Percentiles rank a stretch among this genome's conserved stretches.
These are phyloP conservation scores for Drosophila colorata DNA, from an alignment of 2,888 invertebrate species.

Conservation along the genomic window DNA sequence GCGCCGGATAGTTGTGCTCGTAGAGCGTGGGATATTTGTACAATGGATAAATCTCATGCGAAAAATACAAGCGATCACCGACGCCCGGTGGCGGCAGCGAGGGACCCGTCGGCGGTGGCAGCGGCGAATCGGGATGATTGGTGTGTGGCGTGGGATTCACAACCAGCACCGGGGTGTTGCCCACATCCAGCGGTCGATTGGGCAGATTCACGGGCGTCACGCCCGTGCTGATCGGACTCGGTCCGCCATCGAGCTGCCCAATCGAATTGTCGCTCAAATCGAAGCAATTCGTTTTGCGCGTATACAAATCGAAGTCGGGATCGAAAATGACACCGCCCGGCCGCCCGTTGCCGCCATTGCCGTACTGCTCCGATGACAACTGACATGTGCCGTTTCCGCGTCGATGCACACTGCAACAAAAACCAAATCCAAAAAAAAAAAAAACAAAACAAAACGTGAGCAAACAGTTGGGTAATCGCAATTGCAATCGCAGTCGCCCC, in stretches of 20 bases:
- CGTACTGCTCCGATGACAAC: constrained; percentile 86
- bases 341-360: constrained; percentile 83
- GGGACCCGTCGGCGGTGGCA: constrained; percentile 47
- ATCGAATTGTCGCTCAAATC: constrained; percentile 83
- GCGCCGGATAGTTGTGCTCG: constrained; percentile 84
- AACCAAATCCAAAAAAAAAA: constrained; percentile 43
- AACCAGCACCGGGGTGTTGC: constrained; percentile 76
- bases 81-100: constrained; percentile 56
- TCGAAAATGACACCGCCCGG: constrained; percentile 86
- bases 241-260: constrained; percentile 53
- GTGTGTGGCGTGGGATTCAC: constrained; percentile 80
- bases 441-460: constrained; percentile 55
- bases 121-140: constrained; percentile 35
- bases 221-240: constrained; percentile 66
- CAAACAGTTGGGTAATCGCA: constrained; percentile 52
- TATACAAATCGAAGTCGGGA: constrained; percentile 88
- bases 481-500: constrained; percentile 29
- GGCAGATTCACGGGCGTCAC: constrained; percentile 74
- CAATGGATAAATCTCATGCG: constrained; percentile 83
- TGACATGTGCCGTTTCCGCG: constrained; percentile 89
- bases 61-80: constrained; percentile 83
- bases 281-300: constrained; percentile 86
- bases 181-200: constrained; percentile 73
- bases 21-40: constrained; percentile 85
- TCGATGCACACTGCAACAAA: constrained; percentile 86